These are phyloP conservation scores for Aphelinus atriplicis DNA, from an alignment of 1,140 invertebrate genomes.

Conservation along the genomic window DNA sequence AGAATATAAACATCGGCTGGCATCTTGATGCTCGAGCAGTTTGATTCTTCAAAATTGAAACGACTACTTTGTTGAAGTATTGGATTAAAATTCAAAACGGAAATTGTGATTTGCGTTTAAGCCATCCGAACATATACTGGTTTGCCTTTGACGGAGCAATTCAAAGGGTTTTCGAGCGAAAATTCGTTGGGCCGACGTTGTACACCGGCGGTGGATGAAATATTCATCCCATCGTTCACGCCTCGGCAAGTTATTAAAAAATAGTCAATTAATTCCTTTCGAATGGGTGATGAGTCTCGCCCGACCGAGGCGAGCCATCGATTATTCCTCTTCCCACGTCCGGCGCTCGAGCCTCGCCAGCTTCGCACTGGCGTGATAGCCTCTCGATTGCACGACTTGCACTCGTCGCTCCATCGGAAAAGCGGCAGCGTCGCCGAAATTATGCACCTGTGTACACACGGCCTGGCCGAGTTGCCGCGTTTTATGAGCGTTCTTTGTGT, in stretches of 20 bases:
- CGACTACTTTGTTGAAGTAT: too few relatives aligned
- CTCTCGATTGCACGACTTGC: constrained; percentile 38
- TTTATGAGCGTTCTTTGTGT: constrained; percentile 9
- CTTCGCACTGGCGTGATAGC: constrained; percentile 14
- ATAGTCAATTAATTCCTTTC: constrained; percentile 24
- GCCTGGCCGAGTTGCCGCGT: neutral
- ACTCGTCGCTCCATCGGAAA: constrained; percentile 23
- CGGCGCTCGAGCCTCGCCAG: neutral
- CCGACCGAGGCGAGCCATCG: neutral
- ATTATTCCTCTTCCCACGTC: constrained; percentile 17
- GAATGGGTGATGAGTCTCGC: neutral
- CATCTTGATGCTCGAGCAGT: too few relatives aligned
- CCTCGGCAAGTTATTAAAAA: constrained; percentile 21
- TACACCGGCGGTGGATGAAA: neutral
- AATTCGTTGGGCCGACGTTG: too few relatives aligned
- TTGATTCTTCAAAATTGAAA: too few relatives aligned
- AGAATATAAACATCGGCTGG: too few relatives aligned
- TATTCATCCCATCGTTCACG: neutral
- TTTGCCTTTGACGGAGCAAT: too few relatives aligned
- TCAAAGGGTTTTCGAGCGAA: too few relatives aligned
- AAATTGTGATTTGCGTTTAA: too few relatives aligned
- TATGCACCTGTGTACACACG: neutral
- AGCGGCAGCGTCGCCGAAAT: neutral
- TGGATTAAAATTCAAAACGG: too few relatives aligned
- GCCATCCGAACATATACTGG: too few relatives aligned